These are phyloP conservation scores for Drosophila rufa DNA, from an alignment of 1,140 invertebrate genomes.

Conservation along the genomic window DNA sequence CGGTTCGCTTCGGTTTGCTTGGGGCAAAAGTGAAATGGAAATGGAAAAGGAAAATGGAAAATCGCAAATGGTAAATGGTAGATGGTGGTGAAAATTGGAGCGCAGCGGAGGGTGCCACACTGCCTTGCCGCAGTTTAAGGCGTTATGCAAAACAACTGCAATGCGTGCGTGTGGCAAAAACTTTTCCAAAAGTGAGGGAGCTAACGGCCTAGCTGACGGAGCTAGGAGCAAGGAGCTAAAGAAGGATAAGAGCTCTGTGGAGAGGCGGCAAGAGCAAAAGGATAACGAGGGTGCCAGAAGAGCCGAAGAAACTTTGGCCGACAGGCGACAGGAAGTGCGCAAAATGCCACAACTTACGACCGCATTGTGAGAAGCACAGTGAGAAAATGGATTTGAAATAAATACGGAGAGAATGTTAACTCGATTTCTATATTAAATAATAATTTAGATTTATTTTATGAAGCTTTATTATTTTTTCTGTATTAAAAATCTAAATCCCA, in stretches of 20 bases:
- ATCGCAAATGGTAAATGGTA: slow-evolving; percentile 32
- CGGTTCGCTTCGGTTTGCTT: background rate
- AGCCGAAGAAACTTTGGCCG: slow-evolving; percentile 61
- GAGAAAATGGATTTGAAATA: background rate
- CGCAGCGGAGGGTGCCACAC: slow-evolving; percentile 20
- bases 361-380: slow-evolving; percentile 20
- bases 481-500: too few species aligned
- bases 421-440: too few species aligned
- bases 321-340: slow-evolving; percentile 82
- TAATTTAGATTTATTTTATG: too few species aligned
- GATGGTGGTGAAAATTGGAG: slow-evolving; percentile 51
- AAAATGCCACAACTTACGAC: slow-evolving; percentile 79
- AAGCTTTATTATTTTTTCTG: too few species aligned
- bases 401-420: too few species aligned
- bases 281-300: slow-evolving; percentile 21
- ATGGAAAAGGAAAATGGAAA: slow-evolving; percentile 30
- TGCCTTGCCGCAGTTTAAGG: slow-evolving; percentile 28
- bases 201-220: slow-evolving; percentile 16
- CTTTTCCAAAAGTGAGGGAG: slow-evolving; percentile 46
- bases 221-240: slow-evolving; percentile 5
- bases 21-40: slow-evolving; percentile 32
- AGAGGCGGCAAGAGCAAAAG: background rate
- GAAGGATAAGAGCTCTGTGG: slow-evolving; percentile 26
- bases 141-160: slow-evolving; percentile 78
- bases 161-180: slow-evolving; percentile 76